A percentile compares a stretch with the other conserved stretches of the same genome.
Evolutionary conservation across 1,140 invertebrate genomes (phyloP).

Genomic region (Euglossa dilemma): DNA sequence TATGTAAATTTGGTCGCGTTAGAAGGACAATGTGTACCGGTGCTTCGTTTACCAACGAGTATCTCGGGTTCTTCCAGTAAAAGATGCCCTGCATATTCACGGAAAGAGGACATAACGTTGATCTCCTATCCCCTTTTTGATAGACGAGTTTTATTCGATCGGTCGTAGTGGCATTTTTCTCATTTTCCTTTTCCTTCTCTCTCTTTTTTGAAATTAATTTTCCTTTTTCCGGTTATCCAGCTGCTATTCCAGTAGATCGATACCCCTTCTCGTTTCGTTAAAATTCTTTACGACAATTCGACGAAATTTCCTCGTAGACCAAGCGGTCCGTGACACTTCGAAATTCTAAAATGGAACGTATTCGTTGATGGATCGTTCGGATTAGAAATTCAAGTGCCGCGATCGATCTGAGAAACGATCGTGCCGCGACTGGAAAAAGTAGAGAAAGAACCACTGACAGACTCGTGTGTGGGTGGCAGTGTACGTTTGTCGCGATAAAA

Average conservation of each 20-base stretch:
- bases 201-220: background rate
- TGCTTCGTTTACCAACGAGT: background rate
- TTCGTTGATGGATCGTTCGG: background rate
- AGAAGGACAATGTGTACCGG: too few relatives aligned
- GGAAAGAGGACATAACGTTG: slow-evolving; percentile 10
- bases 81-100: background rate
- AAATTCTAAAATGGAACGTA: background rate
- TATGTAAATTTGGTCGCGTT: too few relatives aligned
- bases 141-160: slow-evolving; percentile 49
- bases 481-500: background rate
- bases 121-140: slow-evolving; percentile 20
- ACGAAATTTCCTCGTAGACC: background rate
- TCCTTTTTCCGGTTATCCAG: slow-evolving; percentile 1
- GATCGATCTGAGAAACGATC: background rate
- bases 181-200: background rate
- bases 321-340: background rate
- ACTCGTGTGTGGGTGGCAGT: background rate
- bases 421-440: background rate
- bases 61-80: slow-evolving; percentile 18
- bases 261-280: background rate
- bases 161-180: slow-evolving; percentile 17
- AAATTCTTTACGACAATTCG: too few relatives aligned
- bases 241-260: background rate
- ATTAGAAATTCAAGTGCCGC: background rate
- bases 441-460: background rate